Base-by-base conservation (phyloP, 2,797 vertebrate genomes). In the Decapterus maruadsi region DNA sequence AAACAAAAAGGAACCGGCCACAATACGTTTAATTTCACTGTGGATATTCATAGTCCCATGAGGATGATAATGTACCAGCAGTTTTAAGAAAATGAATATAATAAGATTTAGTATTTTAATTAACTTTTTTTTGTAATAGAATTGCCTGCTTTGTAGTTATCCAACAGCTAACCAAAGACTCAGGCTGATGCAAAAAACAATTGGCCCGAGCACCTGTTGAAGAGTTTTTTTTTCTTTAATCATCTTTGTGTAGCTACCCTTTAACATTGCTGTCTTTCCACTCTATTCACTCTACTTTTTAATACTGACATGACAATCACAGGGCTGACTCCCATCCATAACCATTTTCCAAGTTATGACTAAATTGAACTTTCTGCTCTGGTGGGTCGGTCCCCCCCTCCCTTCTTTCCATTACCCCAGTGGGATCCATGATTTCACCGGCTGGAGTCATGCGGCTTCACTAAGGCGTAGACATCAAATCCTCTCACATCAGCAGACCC, bases 401-500 rank as follows among this genome's bases (percentile, higher is more conserved):
- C 2, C 40, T 55, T 58, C 42, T 16, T 13, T 7, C 43, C 53
- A 14, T 26, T 9, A 40, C n/a, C 55, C 40, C 36, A 8, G 3
- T 45, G 20, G 3, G 48, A 68, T 60, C 46, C 4, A 45, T 50
- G 10, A 78, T 72, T 77, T 59, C 36, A 16, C 17, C 1, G 1
- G 13, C 36, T 72, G 54, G 51, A 65, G 79, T 63, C 40, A 13
- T 60, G 53, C 8, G 3, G 31, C 38, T 76, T 56, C 20, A 61
- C 31, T 5, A 34, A 51, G 50, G 63, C 8, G 0, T 2, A 57
- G 54, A 76, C 69, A 77, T 73, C 54, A 63, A 31, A 79, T 75
- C 71, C 68, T 58, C 13, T 73, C 65, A 46, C 65, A 66, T 78
- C 70, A 70, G 77, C 62, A 74, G 46, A 1, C 62, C 72, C 75